Conservation (phyloP, 2,888 invertebrate genomes). For the Seira ritae region DNA sequence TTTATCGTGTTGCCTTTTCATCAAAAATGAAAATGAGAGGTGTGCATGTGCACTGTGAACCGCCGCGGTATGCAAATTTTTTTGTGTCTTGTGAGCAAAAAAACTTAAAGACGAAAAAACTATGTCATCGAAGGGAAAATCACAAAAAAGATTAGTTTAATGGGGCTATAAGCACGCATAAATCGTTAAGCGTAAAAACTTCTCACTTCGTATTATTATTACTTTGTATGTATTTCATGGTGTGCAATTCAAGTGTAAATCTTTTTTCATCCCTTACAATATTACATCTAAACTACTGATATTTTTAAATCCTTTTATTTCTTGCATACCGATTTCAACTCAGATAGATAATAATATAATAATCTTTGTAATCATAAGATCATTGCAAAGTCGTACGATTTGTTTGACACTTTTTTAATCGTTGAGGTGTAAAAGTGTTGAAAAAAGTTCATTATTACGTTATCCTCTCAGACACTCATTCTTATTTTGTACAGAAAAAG, state of each 20-base stretch:
- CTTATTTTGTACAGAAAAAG: background rate
- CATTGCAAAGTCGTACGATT: no score
- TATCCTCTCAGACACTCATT: background rate
- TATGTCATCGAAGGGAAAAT: slow-evolving; percentile 40
- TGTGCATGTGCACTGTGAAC: no score
- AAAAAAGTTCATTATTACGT: background rate
- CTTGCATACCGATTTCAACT: background rate
- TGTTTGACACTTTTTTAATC: slow-evolving; percentile 33
- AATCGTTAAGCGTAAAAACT: background rate
- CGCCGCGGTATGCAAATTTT: background rate
- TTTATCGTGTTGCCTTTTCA: background rate
- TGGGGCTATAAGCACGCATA: background rate
- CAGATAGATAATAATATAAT: background rate
- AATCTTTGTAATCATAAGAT: background rate
- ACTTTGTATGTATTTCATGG: background rate
- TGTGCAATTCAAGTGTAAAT: no score
- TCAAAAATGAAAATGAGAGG: background rate
- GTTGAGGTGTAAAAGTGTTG: slow-evolving; percentile 21
- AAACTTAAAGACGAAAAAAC: background rate
- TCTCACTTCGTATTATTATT: background rate
- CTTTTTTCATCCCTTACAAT: no score
- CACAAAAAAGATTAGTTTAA: slow-evolving; percentile 16
- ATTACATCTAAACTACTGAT: no score
- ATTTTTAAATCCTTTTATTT: no score
- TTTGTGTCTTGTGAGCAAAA: background rate